Percentiles rank a stretch among this genome's conserved stretches.
phyloP scores from a whole-genome alignment of 2,888 invertebrate genomes.

The Dicycla oo region DNA sequence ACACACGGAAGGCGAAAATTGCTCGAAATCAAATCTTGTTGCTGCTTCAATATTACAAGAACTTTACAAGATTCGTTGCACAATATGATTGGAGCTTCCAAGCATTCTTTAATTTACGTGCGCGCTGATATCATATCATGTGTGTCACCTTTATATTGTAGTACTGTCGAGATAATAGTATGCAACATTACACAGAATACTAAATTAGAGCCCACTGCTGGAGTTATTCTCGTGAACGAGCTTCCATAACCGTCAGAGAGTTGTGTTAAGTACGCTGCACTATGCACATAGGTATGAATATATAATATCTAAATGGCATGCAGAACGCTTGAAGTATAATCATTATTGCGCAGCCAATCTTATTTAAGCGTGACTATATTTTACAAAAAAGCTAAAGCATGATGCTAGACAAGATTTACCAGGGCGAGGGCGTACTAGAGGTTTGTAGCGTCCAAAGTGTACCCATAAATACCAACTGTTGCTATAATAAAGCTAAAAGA shows the following conservation, averaged over 20 bases:
- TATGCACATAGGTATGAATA: conserved; percentile 90
- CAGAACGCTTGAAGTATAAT: conserved; percentile 91
- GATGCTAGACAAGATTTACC: conserved; percentile 90
- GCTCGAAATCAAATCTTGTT: conserved; percentile 86
- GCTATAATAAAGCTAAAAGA: conserved; percentile 88
- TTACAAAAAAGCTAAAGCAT: conserved; percentile 91
- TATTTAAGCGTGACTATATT: conserved; percentile 91
- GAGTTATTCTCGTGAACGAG: conserved; percentile 82
- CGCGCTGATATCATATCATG: conserved; percentile 77
- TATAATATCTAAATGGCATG: conserved; percentile 90
- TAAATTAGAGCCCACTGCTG: conserved; percentile 76
- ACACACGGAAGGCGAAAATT: conserved; percentile 87
- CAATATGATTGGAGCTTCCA: conserved; percentile 90
- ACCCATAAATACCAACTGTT: conserved; percentile 89
- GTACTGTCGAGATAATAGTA: conserved; percentile 66
- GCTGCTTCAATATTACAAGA: conserved; percentile 90
- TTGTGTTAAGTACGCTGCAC: conserved; percentile 88
- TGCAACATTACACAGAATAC: conserved; percentile 71
- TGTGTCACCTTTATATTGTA: conserved; percentile 90
- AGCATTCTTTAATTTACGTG: conserved; percentile 88
- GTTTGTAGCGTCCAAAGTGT: conserved; percentile 89
- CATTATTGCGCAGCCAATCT: conserved; percentile 91
- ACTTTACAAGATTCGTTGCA: conserved; percentile 91
- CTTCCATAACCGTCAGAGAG: conserved; percentile 87
- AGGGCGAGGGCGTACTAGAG: conserved; percentile 90